These are phyloP conservation scores for Malachius bipustulatus DNA, from an alignment of 2,888 invertebrate genomes.

Conservation along the genomic window DNA sequence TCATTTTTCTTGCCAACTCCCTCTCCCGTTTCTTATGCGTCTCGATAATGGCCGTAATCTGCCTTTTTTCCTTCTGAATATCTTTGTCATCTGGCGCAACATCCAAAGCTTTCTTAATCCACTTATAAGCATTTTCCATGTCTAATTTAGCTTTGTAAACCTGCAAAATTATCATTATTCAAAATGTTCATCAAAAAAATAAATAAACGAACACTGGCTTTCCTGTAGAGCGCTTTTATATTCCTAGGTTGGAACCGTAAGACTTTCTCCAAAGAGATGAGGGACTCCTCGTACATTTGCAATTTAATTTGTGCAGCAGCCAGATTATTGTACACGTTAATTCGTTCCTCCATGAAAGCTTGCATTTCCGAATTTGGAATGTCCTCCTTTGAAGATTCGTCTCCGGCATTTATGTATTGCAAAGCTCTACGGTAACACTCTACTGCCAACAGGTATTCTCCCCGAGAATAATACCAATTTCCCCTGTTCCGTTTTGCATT, in stretches of 20 bases:
- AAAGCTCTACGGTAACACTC: slow-evolving; percentile 78
- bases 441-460: slow-evolving; percentile 69
- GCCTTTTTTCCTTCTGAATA: slow-evolving; percentile 35
- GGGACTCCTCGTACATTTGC: slow-evolving; percentile 72
- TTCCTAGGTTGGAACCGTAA: slow-evolving; percentile 75
- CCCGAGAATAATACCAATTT: slow-evolving; percentile 81
- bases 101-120: slow-evolving; percentile 46
- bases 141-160: slow-evolving; percentile 54
- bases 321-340: slow-evolving; percentile 83
- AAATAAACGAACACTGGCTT: slow-evolving; percentile 55
- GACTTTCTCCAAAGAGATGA: slow-evolving; percentile 73
- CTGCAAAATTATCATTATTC: no score
- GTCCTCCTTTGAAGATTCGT: slow-evolving; percentile 45
- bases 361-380: slow-evolving; percentile 48
- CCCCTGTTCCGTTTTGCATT: slow-evolving; percentile 72
- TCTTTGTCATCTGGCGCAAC: slow-evolving; percentile 47
- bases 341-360: slow-evolving; percentile 61
- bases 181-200: no score
- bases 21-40: slow-evolving; percentile 35
- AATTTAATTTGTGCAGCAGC: slow-evolving; percentile 87
- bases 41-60: slow-evolving; percentile 20
- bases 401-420: slow-evolving; percentile 68
- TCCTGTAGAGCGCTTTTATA: slow-evolving; percentile 82
- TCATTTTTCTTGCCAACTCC: slow-evolving; percentile 37
- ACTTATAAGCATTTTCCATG: slow-evolving; percentile 52